Evolutionary conservation across 2,888 invertebrate genomes (phyloP).

Genomic region (Drosophila villosipedis): DNA sequence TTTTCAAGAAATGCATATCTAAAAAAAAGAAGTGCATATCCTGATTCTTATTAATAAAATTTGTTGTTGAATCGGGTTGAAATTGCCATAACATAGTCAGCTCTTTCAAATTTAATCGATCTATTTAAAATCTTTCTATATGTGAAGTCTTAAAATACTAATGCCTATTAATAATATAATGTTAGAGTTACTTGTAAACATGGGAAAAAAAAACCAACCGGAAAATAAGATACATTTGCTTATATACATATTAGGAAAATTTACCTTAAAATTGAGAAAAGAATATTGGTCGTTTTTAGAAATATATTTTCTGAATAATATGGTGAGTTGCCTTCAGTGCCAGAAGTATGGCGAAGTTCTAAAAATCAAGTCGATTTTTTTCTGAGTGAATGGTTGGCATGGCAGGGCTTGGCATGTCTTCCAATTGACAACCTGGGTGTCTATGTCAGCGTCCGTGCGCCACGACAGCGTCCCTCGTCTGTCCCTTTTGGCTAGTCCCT

Average conservation of each 20-base stretch:
- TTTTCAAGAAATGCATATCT: not conserved
- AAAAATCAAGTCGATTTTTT: not conserved
- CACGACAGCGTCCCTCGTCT: not conserved
- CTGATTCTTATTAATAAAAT: not conserved
- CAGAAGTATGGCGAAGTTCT: not conserved
- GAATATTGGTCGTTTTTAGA: not conserved
- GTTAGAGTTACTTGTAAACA: not conserved
- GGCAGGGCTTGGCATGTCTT: constrained; percentile 30
- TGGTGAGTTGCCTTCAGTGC: not conserved
- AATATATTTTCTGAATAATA: not conserved
- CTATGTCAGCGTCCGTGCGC: constrained; percentile 46
- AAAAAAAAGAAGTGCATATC: not conserved
- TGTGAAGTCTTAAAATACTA: not conserved
- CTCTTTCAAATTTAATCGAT: no score
- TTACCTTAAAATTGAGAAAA: not conserved
- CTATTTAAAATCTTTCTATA: no score
- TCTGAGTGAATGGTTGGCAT: not conserved
- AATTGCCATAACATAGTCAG: no score
- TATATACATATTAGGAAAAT: not conserved
- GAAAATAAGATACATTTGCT: not conserved
- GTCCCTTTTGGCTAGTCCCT: constrained; percentile 22
- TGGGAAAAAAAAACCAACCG: not conserved
- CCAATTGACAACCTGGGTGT: constrained; percentile 53
- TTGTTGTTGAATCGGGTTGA: no score
- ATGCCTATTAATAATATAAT: not conserved